These are phyloP conservation scores for Hyles lineata DNA, from an alignment of 2,888 invertebrate species.

Conservation along the genomic window DNA sequence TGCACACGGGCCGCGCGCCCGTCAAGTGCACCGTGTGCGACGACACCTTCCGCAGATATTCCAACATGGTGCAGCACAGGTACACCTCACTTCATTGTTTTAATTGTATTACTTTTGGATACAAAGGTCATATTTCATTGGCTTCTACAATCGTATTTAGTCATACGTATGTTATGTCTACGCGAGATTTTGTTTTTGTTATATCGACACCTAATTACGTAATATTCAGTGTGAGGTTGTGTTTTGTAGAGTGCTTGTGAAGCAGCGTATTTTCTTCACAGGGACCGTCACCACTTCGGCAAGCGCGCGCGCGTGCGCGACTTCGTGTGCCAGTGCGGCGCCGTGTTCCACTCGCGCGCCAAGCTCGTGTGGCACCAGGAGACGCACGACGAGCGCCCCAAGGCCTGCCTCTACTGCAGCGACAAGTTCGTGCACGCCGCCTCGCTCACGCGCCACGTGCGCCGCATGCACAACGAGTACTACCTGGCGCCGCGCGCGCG, in stretches of 20 bases:
- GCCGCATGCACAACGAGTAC: constrained; percentile 91
- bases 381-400: constrained; percentile 92
- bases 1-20: constrained; percentile 92
- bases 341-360: constrained; percentile 92
- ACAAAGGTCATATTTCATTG: background rate
- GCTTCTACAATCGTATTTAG: too few species aligned
- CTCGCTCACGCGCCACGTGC: constrained; percentile 92
- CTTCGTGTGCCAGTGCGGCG: constrained; percentile 91
- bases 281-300: constrained; percentile 90
- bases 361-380: constrained; percentile 94
- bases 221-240: too few species aligned
- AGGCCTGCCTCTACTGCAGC: constrained; percentile 93
- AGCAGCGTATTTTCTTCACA: constrained; percentile 39
- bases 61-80: constrained; percentile 93
- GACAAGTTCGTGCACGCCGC: constrained; percentile 94
- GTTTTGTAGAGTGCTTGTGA: too few species aligned
- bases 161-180: too few species aligned
- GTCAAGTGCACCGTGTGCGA: constrained; percentile 92
- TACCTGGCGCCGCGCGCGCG: constrained; percentile 83
- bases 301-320: constrained; percentile 88
- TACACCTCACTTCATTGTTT: constrained; percentile 36
- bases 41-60: constrained; percentile 92
- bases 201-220: too few species aligned
- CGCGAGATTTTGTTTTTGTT: too few species aligned
- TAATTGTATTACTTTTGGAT: background rate